phyloP scores from a whole-genome alignment of 2,113 vertebrate genomes.

The Passerina amoena region DNA sequence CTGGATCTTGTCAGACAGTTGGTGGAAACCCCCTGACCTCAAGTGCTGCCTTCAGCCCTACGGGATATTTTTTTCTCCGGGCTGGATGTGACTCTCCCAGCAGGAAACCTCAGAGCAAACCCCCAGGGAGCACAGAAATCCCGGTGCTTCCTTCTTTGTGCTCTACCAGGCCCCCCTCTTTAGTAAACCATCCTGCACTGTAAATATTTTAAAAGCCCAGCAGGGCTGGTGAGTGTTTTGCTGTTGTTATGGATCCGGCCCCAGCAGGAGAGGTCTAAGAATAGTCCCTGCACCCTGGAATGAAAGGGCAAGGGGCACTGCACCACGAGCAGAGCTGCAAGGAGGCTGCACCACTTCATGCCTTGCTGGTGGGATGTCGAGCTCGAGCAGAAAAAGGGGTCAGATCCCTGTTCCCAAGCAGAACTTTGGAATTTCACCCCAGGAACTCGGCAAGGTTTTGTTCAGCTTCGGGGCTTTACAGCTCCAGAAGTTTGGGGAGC shows the following conservation, averaged over 20 bases:
- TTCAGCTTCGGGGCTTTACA: neutral
- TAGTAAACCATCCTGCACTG: slow-evolving; percentile 17
- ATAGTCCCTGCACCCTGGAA: slow-evolving; percentile 36
- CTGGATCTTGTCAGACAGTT: slow-evolving; percentile 28
- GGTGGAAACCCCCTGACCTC: slow-evolving; percentile 58
- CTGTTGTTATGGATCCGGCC: slow-evolving; percentile 57
- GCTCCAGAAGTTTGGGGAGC: neutral
- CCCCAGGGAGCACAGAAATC: slow-evolving; percentile 30
- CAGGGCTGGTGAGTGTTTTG: slow-evolving; percentile 29
- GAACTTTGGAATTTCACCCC: neutral
- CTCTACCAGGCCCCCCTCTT: slow-evolving; percentile 29
- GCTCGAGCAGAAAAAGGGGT: neutral
- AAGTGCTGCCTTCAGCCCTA: neutral
- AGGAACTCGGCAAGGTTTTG: neutral
- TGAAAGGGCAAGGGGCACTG: slow-evolving; percentile 25
- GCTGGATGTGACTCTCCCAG: neutral
- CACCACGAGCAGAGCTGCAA: neutral
- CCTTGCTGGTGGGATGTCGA: neutral
- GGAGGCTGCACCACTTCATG: rapidly evolving
- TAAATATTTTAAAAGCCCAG: slow-evolving; percentile 63
- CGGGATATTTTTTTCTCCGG: neutral
- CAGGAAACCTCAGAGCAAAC: slow-evolving; percentile 9
- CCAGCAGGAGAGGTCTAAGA: slow-evolving; percentile 57
- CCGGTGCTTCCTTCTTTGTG: neutral
- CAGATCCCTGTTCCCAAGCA: neutral